These are phyloP conservation scores for Drosophila melanogaster DNA, from an alignment of 1,140 invertebrate genomes.

Conservation along the genomic window DNA sequence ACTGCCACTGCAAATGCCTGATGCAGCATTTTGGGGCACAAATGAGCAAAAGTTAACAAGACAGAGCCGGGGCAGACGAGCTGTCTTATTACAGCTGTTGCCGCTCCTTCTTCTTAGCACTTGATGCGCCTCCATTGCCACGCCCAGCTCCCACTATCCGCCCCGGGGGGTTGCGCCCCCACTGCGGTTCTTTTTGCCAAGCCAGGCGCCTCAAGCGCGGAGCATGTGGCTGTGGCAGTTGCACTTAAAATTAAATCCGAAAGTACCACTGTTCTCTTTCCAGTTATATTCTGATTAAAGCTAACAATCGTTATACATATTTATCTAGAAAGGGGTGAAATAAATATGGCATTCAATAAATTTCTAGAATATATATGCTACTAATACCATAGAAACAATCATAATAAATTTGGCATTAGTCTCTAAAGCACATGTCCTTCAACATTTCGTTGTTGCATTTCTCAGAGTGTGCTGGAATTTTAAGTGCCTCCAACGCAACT, in stretches of 20 bases:
- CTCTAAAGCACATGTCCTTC: too few species aligned
- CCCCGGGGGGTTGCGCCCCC: not conserved
- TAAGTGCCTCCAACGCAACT: slow-evolving; percentile 54
- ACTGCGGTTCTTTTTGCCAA: slow-evolving; percentile 50
- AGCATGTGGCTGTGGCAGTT: slow-evolving; percentile 53
- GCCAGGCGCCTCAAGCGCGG: slow-evolving; percentile 45
- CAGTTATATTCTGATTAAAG: too few species aligned
- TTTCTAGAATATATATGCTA: too few species aligned
- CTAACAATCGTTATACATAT: too few species aligned
- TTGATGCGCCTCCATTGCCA: slow-evolving; percentile 8
- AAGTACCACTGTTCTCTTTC: not conserved
- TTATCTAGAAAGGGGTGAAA: too few species aligned
- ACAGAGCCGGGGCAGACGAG: slow-evolving; percentile 56
- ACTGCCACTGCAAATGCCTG: not conserved
- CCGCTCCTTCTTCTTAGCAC: slow-evolving; percentile 39
- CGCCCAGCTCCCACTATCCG: not conserved
- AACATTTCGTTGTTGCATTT: not conserved
- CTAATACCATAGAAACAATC: too few species aligned
- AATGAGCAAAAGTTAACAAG: slow-evolving; percentile 79
- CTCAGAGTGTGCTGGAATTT: slow-evolving; percentile 16
- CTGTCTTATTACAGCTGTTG: slow-evolving; percentile 76
- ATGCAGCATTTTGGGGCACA: slow-evolving; percentile 56
- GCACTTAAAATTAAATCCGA: slow-evolving; percentile 1
- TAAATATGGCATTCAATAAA: too few species aligned
- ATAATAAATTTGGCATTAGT: too few species aligned